Base-by-base conservation (phyloP, 2,113 vertebrate species). In the Macquaria australasica region DNA sequence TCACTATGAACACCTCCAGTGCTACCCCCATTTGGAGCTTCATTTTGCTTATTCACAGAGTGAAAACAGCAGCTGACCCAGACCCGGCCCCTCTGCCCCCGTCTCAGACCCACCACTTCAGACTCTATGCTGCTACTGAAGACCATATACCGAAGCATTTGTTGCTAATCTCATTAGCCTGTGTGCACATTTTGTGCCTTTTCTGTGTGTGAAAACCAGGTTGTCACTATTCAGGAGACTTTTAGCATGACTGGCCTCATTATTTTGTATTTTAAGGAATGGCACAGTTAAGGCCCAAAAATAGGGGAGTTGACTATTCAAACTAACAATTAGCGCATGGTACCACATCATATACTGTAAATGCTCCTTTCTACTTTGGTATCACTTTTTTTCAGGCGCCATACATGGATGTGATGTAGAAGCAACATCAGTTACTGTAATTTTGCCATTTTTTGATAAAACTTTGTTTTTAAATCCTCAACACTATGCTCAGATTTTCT, bases 231-330 rank as follows among this genome's bases (percentile, higher is more conserved):
- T 3, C 68, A 56, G 55, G 43, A 55, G 25, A 62, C 67, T 85
- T 72, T 79, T 43, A 71, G 53, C 31, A 6, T 21, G 18, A 45
- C 63, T 77, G 68, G 28, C 62, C 77, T 86, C 62, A 59, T 77
- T 77, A 64, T 71, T 82, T 76, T 68, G 37, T 53, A 72, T 77
- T 85, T 77, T 51, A 75, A 71, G 53, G 25, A 73, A 28, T 37
- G 63, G 37, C 63, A 74, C 71, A 73, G 45, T 79, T 79, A 60
- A 71, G 8, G 31, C 8, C 25, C 56, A 37, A 6, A 11, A 60
- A 82, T 23, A 56, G 9, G 12, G 8, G 43, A 60, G n/a, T 7
- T n/a, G 37, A 58, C 28, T 45, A 9, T 18, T 28, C 50, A 67
- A 31, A 50, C 14, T 12, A n/a, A 39, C 70, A 56, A 16, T 21